Conservation (phyloP, 2,888 invertebrate species). For the Euclidia mi region DNA sequence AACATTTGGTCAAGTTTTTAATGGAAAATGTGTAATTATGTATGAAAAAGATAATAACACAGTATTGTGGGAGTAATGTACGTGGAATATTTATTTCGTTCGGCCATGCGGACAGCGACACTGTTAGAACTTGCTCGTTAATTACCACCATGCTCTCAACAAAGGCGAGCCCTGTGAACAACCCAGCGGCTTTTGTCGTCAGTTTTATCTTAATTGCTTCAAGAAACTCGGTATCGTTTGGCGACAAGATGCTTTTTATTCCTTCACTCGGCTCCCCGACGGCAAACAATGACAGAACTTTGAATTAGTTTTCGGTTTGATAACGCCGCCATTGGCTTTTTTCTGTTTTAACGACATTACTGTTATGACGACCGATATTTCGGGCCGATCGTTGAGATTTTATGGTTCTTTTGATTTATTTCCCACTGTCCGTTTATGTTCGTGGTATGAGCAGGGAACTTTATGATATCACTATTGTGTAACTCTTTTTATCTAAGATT, state of each 20-base stretch:
- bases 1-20: conserved; percentile 33
- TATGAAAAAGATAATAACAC: too few species aligned
- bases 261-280: conserved; percentile 72
- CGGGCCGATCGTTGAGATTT: conserved; percentile 68
- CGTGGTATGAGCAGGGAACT: conserved; percentile 43
- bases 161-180: conserved; percentile 65
- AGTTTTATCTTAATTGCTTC: conserved; percentile 89
- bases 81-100: conserved; percentile 45
- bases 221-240: conserved; percentile 88
- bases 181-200: conserved; percentile 80
- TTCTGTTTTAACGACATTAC: conserved; percentile 71
- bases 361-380: conserved; percentile 74
- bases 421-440: conserved; percentile 61
- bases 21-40: conserved; percentile 42
- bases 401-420: conserved; percentile 68
- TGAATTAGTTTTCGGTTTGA: conserved; percentile 86
- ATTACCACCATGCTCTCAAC: conserved; percentile 75
- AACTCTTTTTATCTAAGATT: conserved; percentile 54
- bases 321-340: conserved; percentile 72
- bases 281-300: conserved; percentile 86
- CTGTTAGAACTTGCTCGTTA: conserved; percentile 64
- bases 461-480: conserved; percentile 60
- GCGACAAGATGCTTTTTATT: conserved; percentile 88
- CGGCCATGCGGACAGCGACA: conserved; percentile 69
- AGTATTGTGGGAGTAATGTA: conserved; percentile 43